Base-by-base conservation (phyloP, 2,113 vertebrate species). In the Anser brachyrhynchus region DNA sequence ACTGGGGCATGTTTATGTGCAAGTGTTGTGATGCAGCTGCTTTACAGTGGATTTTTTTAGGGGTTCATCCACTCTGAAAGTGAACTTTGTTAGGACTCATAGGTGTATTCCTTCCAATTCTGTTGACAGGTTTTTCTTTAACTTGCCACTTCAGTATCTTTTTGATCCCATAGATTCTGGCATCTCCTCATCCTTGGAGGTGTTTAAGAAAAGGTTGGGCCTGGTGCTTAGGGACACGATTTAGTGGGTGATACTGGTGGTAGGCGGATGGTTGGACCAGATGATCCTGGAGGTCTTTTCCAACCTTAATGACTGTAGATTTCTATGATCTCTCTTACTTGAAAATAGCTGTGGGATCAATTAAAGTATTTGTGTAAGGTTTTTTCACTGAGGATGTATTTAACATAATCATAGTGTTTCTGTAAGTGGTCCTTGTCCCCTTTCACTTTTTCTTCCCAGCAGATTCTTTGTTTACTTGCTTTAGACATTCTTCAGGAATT, bases 401-500 rank as follows among this genome's bases (percentile, higher is more conserved):
- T 73, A 87, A 61, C 57, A 43, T 8, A 37, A 31, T 66, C 54
- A n/a, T 84, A 46, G 51, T 84, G 33, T 67, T 93, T 93, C 57
- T 93, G 17, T 71, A 59, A 77, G 21, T 69, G 65, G 28, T 66
- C 44, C 69, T 81, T 84, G 62, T 35, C 10, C 62, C 37, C 26
- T 54, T 74, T 77, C 31, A 62, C 51, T 33, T 55, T 84, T 71
- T 57, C 11, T 52, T 90, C 72, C 64, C 69, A 74, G 59, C 29
- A 93, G 46, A 78, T 83, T 74, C 67, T 88, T 90, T 80, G 33
- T 92, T 84, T 92, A 44, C 76, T 94, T 78, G 52, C 49, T 85
- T 92, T 72, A 92, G 79, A 65, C 14, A 7, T 84, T 59, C n/a
- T 81, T 89, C 23, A 87, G 49, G 54, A 89, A 90, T 90, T 90